Conservation (phyloP, 2,888 invertebrate species). For the Andrena trimmerana region DNA sequence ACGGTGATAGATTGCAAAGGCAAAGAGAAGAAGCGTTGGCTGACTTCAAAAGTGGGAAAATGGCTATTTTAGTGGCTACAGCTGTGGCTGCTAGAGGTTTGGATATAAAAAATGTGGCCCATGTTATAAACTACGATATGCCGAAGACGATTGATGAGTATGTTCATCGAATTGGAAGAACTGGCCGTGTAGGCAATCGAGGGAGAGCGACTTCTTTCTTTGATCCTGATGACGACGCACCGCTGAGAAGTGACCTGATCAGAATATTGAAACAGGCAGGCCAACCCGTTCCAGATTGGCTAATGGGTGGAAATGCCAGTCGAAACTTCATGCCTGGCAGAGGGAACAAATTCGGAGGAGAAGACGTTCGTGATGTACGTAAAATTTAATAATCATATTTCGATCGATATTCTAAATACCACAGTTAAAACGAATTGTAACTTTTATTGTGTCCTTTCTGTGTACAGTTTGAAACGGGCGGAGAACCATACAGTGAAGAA, state of each 20-base stretch:
- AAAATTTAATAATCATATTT: neutral
- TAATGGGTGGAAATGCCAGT: slow-evolving; percentile 85
- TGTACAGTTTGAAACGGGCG: slow-evolving; percentile 70
- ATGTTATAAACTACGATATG: slow-evolving; percentile 97
- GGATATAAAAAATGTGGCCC: slow-evolving; percentile 94
- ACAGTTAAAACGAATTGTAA: neutral
- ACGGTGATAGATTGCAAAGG: slow-evolving; percentile 90
- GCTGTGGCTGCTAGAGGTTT: slow-evolving; percentile 97
- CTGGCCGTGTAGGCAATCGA: slow-evolving; percentile 96
- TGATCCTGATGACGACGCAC: slow-evolving; percentile 87
- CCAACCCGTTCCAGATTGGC: slow-evolving; percentile 91
- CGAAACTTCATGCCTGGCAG: slow-evolving; percentile 71
- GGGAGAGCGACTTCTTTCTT: slow-evolving; percentile 96
- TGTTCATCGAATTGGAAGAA: slow-evolving; percentile 97
- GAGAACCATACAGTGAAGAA: slow-evolving; percentile 33
- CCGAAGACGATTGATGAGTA: slow-evolving; percentile 97
- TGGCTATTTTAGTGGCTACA: slow-evolving; percentile 96
- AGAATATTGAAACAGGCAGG: slow-evolving; percentile 92
- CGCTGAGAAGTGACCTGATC: slow-evolving; percentile 88
- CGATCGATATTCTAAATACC: neutral
- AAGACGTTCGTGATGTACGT: slow-evolving; percentile 89
- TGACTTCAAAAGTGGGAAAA: slow-evolving; percentile 92
- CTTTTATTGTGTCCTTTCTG: slow-evolving; percentile 13
- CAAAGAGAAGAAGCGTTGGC: slow-evolving; percentile 91
- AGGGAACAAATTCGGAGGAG: slow-evolving; percentile 89